phyloP scores from a whole-genome alignment of 2,888 invertebrate genomes.

The Bedellia somnulentella region DNA sequence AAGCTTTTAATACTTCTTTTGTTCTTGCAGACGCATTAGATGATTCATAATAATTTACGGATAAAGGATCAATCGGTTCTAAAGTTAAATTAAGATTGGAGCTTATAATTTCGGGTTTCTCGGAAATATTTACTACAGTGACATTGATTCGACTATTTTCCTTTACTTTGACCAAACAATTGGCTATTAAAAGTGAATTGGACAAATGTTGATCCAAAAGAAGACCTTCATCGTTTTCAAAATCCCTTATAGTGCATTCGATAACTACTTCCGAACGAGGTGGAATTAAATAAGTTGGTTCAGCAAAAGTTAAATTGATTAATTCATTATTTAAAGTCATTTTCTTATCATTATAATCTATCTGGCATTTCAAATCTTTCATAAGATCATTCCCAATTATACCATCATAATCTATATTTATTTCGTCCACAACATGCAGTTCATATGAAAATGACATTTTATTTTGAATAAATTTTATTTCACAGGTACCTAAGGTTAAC shows the following conservation, averaged over 20 bases:
- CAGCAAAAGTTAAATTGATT: too few species aligned
- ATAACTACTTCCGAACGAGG: too few species aligned
- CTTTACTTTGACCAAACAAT: background rate
- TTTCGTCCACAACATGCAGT: too few species aligned
- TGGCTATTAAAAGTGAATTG: background rate
- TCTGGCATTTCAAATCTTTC: background rate
- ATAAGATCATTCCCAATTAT: slow-evolving; percentile 1
- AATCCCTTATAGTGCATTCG: background rate
- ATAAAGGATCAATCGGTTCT: background rate
- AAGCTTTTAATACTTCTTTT: background rate
- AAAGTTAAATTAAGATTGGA: background rate
- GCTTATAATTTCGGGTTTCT: background rate
- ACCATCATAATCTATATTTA: too few species aligned
- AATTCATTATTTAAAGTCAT: too few species aligned
- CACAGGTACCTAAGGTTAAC: background rate
- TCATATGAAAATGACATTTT: too few species aligned
- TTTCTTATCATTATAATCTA: background rate
- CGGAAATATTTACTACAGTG: background rate
- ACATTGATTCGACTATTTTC: slow-evolving; percentile 1
- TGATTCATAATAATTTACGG: background rate
- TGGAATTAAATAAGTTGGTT: too few species aligned
- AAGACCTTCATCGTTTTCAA: background rate
- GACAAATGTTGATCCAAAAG: background rate
- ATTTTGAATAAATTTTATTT: background rate
- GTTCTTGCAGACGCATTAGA: too few species aligned